A percentile compares a stretch with the other conserved stretches of the same genome.
These are phyloP conservation scores for Drosophila suboccidentalis DNA, from an alignment of 2,888 invertebrate genomes.

Conservation along the genomic window DNA sequence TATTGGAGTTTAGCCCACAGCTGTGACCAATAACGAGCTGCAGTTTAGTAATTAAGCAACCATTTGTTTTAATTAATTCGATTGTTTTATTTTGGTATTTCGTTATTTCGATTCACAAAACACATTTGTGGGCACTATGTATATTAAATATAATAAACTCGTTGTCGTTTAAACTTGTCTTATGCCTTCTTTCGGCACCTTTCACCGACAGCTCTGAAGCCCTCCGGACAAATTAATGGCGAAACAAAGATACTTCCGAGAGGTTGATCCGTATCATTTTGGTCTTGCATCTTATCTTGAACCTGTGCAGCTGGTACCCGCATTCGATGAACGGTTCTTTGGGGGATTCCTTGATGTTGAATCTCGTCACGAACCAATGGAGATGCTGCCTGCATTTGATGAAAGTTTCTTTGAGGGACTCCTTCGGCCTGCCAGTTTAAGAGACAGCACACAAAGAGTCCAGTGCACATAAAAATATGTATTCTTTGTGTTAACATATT, in stretches of 20 bases:
- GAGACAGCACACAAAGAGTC: conserved; percentile 29
- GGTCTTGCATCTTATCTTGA: not conserved
- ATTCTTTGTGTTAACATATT: conserved; percentile 16
- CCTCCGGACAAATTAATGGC: conserved; percentile 39
- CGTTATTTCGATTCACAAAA: not conserved
- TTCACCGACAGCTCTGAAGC: conserved; percentile 20
- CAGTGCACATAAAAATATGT: conserved; percentile 13
- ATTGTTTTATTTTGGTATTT: conserved; percentile 4
- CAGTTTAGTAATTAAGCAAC: conserved; percentile 5
- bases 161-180: not conserved
- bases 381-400: fast-evolving
- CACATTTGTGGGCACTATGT: not conserved
- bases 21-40: not conserved
- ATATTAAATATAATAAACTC: not conserved
- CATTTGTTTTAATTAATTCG: not conserved
- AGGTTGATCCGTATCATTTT: not conserved
- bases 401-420: not conserved
- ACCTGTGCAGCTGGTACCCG: not conserved
- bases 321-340: too few relatives aligned
- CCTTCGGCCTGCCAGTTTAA: conserved; percentile 1
- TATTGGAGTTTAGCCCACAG: not conserved
- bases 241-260: conserved; percentile 39
- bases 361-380: not conserved
- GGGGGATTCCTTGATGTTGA: not conserved
- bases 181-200: conserved; percentile 50